Percentiles rank a stretch among this genome's conserved stretches.
Conservation (phyloP, 2,888 invertebrate genomes). For the Hydraecia micacea region DNA sequence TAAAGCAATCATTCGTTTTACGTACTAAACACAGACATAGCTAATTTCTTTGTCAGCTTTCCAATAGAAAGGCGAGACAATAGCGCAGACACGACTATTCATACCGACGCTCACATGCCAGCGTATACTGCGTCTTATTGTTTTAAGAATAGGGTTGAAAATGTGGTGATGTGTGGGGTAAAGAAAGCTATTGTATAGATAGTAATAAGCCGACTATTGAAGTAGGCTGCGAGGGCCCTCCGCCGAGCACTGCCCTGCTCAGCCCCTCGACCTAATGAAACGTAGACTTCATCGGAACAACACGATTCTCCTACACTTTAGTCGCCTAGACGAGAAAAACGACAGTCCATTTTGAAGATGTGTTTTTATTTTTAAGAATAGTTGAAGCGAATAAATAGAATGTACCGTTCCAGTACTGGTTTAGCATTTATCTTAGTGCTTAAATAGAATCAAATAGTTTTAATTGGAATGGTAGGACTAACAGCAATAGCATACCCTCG, state of each 20-base stretch:
- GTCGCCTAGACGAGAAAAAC: constrained; percentile 59
- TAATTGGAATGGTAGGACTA: neutral
- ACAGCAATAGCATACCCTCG: too few species aligned
- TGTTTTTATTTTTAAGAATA: constrained; percentile 12
- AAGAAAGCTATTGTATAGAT: constrained; percentile 68
- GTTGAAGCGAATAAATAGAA: neutral
- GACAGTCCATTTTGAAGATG: constrained; percentile 41
- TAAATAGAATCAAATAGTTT: neutral
- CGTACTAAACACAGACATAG: constrained; percentile 59
- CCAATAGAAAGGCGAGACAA: constrained; percentile 78
- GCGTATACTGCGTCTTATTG: constrained; percentile 53
- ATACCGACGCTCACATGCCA: constrained; percentile 54
- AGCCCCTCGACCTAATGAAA: constrained; percentile 85
- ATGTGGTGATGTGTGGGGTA: constrained; percentile 57
- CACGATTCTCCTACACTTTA: constrained; percentile 63
- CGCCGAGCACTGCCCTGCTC: constrained; percentile 76
- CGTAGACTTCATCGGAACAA: constrained; percentile 69
- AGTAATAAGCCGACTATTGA: constrained; percentile 76
- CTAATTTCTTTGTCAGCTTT: constrained; percentile 74
- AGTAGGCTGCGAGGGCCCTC: constrained; percentile 81
- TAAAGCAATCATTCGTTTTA: constrained; percentile 48
- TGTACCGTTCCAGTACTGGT: neutral
- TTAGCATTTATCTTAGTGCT: neutral
- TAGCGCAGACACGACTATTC: constrained; percentile 75
- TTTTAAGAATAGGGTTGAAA: constrained; percentile 63